Conservation (phyloP, 2,113 vertebrate species). For the Athene cunicularia region DNA sequence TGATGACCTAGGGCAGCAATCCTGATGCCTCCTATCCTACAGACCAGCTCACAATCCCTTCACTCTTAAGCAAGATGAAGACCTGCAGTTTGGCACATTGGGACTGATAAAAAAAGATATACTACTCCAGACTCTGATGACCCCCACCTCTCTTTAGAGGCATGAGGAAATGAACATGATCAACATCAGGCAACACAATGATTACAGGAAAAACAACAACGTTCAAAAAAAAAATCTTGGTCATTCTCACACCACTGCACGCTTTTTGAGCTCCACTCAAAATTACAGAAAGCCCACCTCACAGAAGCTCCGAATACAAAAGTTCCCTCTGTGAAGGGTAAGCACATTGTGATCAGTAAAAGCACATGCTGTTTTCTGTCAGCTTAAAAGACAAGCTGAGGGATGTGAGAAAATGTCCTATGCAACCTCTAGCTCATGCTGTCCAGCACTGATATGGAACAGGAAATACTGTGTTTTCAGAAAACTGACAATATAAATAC, state of each 20-base stretch:
- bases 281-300: not conserved
- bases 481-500: not conserved
- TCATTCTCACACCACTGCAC: not conserved
- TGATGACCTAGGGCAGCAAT: not conserved
- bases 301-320: not conserved
- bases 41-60: not conserved
- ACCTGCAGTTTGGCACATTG: not conserved
- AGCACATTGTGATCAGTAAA: not conserved
- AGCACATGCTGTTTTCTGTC: not conserved
- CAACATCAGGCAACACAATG: not conserved
- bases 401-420: rapidly evolving
- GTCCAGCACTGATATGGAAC: not conserved
- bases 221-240: not conserved
- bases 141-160: not conserved
- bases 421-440: not conserved
- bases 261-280: not conserved
- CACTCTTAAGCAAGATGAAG: rapidly evolving
- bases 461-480: not conserved
- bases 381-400: not conserved
- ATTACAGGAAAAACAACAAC: not conserved
- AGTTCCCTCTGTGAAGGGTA: not conserved
- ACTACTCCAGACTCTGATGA: not conserved
- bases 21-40: not conserved
- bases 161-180: not conserved
- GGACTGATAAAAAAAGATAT: not conserved